Percentiles rank a stretch among this genome's conserved stretches.
These are phyloP conservation scores for Chirona hameri DNA, from an alignment of 2,888 invertebrate species.

Conservation along the genomic window DNA sequence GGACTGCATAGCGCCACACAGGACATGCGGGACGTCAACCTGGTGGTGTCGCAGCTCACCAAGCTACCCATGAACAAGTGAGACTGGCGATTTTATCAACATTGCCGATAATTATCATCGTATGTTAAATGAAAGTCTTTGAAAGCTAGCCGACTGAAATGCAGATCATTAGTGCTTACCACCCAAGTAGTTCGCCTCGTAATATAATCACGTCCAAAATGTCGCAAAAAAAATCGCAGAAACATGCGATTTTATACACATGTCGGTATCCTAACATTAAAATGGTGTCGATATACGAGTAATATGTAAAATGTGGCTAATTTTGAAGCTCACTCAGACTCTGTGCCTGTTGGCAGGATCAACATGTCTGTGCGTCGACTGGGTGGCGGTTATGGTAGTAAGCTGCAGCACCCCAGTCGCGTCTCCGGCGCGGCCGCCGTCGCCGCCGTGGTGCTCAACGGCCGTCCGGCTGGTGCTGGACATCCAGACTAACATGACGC, in stretches of 20 bases:
- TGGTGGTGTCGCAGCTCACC: constrained; percentile 56
- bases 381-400: constrained; percentile 76
- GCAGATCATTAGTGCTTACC: no score
- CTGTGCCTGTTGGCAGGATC: constrained; percentile 53
- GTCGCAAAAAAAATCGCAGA: not conserved
- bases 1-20: constrained; percentile 53
- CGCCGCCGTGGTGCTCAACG: constrained; percentile 60
- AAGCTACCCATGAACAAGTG: constrained; percentile 57
- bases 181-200: no score
- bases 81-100: not conserved
- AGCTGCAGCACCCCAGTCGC: constrained; percentile 61
- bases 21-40: constrained; percentile 60
- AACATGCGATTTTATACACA: no score
- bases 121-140: no score
- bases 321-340: not conserved
- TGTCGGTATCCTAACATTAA: no score
- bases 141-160: no score
- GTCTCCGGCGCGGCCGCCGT: constrained; percentile 65
- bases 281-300: no score
- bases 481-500: constrained; percentile 65
- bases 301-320: no score
- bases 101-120: not conserved
- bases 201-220: no score
- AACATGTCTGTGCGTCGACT: constrained; percentile 66
- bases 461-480: constrained; percentile 68